Evolutionary conservation across 2,888 invertebrate genomes (phyloP).

Genomic region (Drosophila sordidula): DNA sequence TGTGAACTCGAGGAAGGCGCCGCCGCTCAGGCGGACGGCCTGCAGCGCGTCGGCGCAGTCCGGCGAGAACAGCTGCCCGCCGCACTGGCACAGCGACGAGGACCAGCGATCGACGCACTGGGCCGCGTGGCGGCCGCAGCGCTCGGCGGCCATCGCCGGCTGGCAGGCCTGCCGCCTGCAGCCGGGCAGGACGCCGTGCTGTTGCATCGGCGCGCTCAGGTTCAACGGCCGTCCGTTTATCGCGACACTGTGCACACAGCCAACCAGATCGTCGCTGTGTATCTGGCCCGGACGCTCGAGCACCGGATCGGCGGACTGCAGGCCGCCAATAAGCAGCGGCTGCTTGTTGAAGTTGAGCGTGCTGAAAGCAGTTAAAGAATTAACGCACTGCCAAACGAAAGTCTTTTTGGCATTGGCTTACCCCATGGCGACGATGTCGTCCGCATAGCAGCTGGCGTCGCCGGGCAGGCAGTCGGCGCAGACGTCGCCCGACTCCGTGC

Average conservation of each 20-base stretch:
- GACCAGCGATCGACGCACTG: slow-evolving; percentile 95
- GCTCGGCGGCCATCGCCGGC: slow-evolving; percentile 82
- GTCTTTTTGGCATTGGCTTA: slow-evolving; percentile 85
- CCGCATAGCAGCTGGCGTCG: slow-evolving; percentile 92
- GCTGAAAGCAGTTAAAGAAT: slow-evolving; percentile 86
- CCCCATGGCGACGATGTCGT: slow-evolving; percentile 95
- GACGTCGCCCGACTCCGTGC: slow-evolving; percentile 93
- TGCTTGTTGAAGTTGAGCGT: slow-evolving; percentile 96
- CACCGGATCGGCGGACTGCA: slow-evolving; percentile 93
- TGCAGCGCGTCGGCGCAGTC: slow-evolving; percentile 92
- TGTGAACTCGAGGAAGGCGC: slow-evolving; percentile 91
- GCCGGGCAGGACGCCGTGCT: slow-evolving; percentile 90
- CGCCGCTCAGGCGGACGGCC: slow-evolving; percentile 91
- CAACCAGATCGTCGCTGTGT: slow-evolving; percentile 96
- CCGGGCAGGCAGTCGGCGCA: slow-evolving; percentile 95
- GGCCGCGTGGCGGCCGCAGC: slow-evolving; percentile 88
- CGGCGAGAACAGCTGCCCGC: slow-evolving; percentile 89
- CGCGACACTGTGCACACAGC: slow-evolving; percentile 95
- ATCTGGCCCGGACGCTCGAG: slow-evolving; percentile 95
- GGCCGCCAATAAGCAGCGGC: slow-evolving; percentile 93
- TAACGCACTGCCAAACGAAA: too few relatives aligned
- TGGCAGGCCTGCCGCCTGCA: slow-evolving; percentile 91
- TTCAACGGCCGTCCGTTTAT: slow-evolving; percentile 94
- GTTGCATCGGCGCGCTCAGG: slow-evolving; percentile 90
- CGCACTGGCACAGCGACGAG: slow-evolving; percentile 89